Conservation (phyloP, 2,113 vertebrate species). For the Pluvianellus socialis region DNA sequence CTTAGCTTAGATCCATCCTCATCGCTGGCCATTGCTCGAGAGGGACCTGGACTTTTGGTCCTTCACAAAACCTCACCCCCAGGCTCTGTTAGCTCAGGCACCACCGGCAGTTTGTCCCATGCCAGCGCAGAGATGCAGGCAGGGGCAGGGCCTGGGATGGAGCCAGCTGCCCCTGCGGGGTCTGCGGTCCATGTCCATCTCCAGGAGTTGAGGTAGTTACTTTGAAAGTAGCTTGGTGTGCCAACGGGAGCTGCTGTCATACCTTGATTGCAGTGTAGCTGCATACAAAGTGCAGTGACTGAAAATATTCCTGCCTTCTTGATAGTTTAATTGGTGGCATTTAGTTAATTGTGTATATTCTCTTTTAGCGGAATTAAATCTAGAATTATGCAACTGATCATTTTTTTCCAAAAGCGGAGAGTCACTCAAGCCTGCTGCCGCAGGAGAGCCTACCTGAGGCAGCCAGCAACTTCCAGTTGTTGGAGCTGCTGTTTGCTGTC, state of each 20-base stretch:
- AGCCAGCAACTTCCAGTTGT: conserved; percentile 37
- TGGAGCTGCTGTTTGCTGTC: conserved; percentile 26
- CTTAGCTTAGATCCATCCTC: neutral
- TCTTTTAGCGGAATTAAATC: neutral
- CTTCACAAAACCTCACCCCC: neutral
- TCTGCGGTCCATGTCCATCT: neutral
- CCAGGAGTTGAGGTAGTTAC: neutral
- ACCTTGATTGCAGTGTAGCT: neutral
- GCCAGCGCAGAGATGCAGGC: neutral
- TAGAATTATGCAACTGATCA: neutral
- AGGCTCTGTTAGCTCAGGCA: neutral
- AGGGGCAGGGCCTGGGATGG: neutral
- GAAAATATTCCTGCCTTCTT: conserved; percentile 14
- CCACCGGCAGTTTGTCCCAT: neutral
- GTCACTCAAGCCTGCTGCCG: neutral
- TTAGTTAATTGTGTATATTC: neutral
- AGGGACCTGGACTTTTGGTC: neutral
- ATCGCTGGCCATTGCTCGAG: neutral
- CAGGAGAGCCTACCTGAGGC: conserved; percentile 13
- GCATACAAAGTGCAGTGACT: neutral
- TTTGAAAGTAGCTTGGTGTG: neutral
- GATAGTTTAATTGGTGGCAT: conserved; percentile 4
- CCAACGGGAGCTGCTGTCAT: neutral
- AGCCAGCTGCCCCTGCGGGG: neutral
- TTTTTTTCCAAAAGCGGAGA: neutral